Conservation (phyloP, 1,140 invertebrate genomes). For the Elymnias hypermnestra region DNA sequence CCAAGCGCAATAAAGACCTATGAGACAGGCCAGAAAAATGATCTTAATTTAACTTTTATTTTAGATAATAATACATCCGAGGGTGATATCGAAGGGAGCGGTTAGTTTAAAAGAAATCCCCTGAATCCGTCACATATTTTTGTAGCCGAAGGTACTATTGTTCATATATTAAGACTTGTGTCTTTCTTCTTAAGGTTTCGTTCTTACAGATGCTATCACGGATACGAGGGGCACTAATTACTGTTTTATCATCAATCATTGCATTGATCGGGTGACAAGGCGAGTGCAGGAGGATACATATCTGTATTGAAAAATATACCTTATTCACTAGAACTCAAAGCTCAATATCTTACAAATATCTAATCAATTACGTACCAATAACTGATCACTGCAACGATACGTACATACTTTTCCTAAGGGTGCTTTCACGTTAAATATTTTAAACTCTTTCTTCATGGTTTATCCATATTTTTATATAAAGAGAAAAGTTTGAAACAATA, state of each 20-base stretch:
- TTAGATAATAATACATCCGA: no score
- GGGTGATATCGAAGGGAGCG: no score
- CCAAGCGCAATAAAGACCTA: no score
- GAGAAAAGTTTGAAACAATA: no score
- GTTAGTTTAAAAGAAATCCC: no score
- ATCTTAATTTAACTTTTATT: no score
- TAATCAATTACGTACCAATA: conserved; percentile 23
- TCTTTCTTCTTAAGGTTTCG: conserved; percentile 5
- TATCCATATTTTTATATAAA: no score
- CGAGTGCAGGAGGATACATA: conserved; percentile 19
- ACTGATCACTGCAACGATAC: conserved; percentile 1
- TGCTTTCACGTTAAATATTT: no score
- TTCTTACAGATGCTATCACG: neutral
- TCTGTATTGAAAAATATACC: conserved; percentile 18
- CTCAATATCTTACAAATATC: conserved; percentile 12
- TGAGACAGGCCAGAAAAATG: no score
- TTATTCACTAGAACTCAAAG: conserved; percentile 17
- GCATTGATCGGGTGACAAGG: conserved; percentile 40
- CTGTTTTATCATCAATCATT: conserved; percentile 59
- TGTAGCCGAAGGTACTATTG: neutral
- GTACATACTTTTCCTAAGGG: no score
- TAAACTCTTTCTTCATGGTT: no score
- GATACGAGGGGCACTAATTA: conserved; percentile 45
- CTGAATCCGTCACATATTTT: neutral
- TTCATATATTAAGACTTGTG: conserved; percentile 3